phyloP scores from a whole-genome alignment of 2,113 vertebrate species.

The Pelusios castaneus region DNA sequence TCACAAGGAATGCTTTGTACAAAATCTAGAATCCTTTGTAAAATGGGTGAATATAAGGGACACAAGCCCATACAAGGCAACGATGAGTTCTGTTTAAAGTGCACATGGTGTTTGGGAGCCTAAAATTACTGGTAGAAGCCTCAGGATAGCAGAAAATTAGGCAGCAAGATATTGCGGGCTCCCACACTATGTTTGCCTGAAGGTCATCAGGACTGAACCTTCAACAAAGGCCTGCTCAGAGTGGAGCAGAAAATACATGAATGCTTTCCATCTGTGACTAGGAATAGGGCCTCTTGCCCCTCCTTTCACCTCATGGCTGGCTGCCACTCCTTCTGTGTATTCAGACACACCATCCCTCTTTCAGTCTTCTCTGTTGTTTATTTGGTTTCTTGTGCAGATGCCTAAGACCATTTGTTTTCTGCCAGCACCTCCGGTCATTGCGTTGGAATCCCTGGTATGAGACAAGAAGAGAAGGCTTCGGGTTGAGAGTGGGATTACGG shows the following conservation, averaged over 20 bases:
- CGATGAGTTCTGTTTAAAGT: not conserved
- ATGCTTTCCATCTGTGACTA: not conserved
- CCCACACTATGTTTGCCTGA: too few relatives aligned
- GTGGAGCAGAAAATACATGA: not conserved
- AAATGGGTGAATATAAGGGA: not conserved
- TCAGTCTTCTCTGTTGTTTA: not conserved
- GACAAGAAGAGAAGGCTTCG: conserved; percentile 3
- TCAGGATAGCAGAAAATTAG: not conserved
- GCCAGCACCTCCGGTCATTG: conserved; percentile 44
- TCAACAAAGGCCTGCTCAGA: not conserved
- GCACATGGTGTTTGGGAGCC: not conserved
- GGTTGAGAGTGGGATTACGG: not conserved
- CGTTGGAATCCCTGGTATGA: conserved; percentile 69
- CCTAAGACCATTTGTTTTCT: conserved; percentile 15
- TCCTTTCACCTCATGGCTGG: not conserved
- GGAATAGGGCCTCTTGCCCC: not conserved
- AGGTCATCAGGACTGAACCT: not conserved
- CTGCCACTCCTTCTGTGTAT: not conserved
- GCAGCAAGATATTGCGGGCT: too few relatives aligned
- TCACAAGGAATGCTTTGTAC: not conserved
- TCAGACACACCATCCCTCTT: not conserved
- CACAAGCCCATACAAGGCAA: not conserved
- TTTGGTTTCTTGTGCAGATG: conserved; percentile 20
- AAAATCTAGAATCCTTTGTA: not conserved
- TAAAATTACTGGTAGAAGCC: not conserved